These are phyloP conservation scores for Thaumatotibia leucotreta DNA, from an alignment of 1,140 invertebrate genomes.

Conservation along the genomic window DNA sequence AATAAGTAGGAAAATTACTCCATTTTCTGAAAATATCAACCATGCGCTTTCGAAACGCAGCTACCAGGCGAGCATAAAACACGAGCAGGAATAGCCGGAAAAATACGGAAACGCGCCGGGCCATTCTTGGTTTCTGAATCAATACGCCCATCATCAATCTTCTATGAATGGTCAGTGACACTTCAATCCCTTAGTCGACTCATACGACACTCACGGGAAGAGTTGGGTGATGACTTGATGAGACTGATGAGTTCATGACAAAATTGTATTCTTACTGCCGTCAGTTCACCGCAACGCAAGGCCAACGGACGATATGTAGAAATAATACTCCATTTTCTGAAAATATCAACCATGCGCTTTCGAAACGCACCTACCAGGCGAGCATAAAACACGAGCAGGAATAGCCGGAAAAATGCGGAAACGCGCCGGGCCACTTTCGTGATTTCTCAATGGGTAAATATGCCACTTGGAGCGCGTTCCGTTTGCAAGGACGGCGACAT, in stretches of 20 bases:
- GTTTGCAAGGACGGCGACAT: not conserved
- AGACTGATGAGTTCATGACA: too few relatives aligned
- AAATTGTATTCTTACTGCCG: too few relatives aligned
- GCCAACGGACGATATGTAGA: too few relatives aligned
- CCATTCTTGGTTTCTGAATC: not conserved
- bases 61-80: not conserved
- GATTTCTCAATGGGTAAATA: conserved; percentile 1
- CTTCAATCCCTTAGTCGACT: too few relatives aligned
- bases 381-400: not conserved
- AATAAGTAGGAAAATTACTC: too few relatives aligned
- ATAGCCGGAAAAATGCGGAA: conserved; percentile 10
- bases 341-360: not conserved
- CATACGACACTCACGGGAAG: too few relatives aligned
- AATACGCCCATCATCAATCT: too few relatives aligned
- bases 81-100: not conserved
- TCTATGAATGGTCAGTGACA: too few relatives aligned
- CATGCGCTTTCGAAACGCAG: not conserved
- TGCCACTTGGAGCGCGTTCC: not conserved
- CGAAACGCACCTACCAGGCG: not conserved
- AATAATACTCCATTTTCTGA: too few relatives aligned
- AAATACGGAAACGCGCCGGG: not conserved
- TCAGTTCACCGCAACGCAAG: too few relatives aligned
- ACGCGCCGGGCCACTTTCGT: not conserved
- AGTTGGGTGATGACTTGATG: too few relatives aligned
- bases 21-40: too few relatives aligned